phyloP scores from a whole-genome alignment of 2,888 invertebrate genomes.

The Apotomis capreana region DNA sequence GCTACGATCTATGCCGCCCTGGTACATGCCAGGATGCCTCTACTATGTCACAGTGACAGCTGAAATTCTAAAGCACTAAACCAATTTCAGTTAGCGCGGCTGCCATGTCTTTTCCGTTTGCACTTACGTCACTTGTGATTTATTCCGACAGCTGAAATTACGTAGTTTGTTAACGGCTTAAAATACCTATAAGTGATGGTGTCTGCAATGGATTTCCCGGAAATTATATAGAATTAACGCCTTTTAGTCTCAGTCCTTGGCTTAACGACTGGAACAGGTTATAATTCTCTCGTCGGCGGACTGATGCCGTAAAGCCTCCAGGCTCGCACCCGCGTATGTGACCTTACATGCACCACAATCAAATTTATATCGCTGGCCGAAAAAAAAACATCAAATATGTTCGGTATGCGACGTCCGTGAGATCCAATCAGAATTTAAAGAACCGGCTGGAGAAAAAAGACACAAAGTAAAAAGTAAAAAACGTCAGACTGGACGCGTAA shows the following conservation, averaged over 20 bases:
- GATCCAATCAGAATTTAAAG: slow-evolving; percentile 81
- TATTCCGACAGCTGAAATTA: slow-evolving; percentile 37
- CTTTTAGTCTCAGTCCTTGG: slow-evolving; percentile 35
- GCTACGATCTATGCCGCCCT: slow-evolving; percentile 50
- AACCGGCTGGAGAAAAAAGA: slow-evolving; percentile 68
- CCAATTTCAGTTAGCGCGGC: slow-evolving; percentile 38
- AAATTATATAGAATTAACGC: slow-evolving; percentile 24
- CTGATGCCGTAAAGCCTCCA: slow-evolving; percentile 49
- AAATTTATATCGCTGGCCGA: slow-evolving; percentile 68
- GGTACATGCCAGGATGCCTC: slow-evolving; percentile 44
- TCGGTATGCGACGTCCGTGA: slow-evolving; percentile 77
- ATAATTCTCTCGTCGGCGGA: slow-evolving; percentile 57
- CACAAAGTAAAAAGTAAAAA: slow-evolving; percentile 55
- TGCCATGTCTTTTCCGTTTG: slow-evolving; percentile 41
- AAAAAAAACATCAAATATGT: slow-evolving; percentile 78
- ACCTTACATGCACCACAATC: slow-evolving; percentile 59
- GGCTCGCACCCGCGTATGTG: slow-evolving; percentile 52
- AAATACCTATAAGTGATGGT: slow-evolving; percentile 31
- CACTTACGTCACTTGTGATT: slow-evolving; percentile 36
- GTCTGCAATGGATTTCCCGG: slow-evolving; percentile 44
- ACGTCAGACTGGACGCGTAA: slow-evolving; percentile 70
- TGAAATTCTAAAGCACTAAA: slow-evolving; percentile 43
- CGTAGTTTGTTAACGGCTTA: slow-evolving; percentile 27
- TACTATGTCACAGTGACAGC: slow-evolving; percentile 43
- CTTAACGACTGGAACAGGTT: slow-evolving; percentile 47